Conservation (phyloP, 1,140 invertebrate genomes). For the Drosophila willistoni region DNA sequence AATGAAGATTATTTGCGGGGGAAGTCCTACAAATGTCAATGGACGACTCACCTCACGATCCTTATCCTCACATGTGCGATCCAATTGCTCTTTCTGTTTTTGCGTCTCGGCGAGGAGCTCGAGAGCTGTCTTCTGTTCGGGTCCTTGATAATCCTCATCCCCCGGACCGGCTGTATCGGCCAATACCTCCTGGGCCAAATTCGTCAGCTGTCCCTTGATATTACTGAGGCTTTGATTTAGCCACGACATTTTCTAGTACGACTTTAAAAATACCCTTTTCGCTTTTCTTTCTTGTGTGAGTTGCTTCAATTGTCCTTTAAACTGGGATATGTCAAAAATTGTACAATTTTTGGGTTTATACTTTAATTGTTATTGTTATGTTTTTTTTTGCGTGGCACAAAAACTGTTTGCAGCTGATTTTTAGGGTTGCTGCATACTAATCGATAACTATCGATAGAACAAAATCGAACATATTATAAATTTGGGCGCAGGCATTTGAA, state of each 20-base stretch:
- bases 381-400: constrained; percentile 76
- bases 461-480: not conserved
- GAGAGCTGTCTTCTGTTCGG: constrained; percentile 55
- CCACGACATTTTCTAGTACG: constrained; percentile 87
- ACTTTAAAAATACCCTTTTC: constrained; percentile 18
- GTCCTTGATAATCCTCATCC: constrained; percentile 69
- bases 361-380: constrained; percentile 39
- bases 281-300: not conserved
- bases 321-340: not conserved
- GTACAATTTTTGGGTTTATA: constrained; percentile 17
- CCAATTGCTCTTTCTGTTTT: constrained; percentile 85
- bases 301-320: not conserved
- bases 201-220: constrained; percentile 90
- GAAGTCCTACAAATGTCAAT: constrained; percentile 29
- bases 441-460: not conserved
- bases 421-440: constrained; percentile 13
- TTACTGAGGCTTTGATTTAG: constrained; percentile 89
- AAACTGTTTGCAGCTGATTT: constrained; percentile 70
- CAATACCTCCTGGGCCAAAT: constrained; percentile 88
- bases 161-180: constrained; percentile 84
- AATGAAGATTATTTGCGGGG: not conserved
- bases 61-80: constrained; percentile 86
- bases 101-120: constrained; percentile 84
- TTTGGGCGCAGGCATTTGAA: not conserved
- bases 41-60: constrained; percentile 85